Evolutionary conservation across 2,888 invertebrate species (phyloP).

Genomic region (Parnassius apollo): DNA sequence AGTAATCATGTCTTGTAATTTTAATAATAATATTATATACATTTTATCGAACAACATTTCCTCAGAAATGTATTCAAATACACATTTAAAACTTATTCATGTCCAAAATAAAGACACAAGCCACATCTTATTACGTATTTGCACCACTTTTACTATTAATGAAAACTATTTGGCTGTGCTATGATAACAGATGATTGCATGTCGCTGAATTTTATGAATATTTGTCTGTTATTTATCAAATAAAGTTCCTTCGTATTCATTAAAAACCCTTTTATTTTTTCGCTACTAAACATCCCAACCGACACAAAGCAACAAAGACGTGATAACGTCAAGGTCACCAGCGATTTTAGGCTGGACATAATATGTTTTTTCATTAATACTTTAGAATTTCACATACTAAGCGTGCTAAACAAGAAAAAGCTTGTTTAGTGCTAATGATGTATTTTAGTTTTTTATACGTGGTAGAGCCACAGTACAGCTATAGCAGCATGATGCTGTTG

Average conservation of each 20-base stretch:
- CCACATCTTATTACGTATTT: constrained; percentile 41
- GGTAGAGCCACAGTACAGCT: no score
- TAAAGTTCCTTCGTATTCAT: constrained; percentile 76
- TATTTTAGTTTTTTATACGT: no score
- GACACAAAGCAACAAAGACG: no score
- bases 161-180: constrained; percentile 48
- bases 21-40: constrained; percentile 5
- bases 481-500: no score
- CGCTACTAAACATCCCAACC: no score
- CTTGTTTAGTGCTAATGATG: no score
- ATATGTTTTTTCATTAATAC: no score
- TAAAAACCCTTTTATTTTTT: constrained; percentile 37
- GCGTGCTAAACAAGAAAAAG: no score
- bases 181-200: constrained; percentile 43
- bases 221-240: constrained; percentile 73
- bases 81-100: constrained; percentile 38
- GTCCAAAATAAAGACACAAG: constrained; percentile 51
- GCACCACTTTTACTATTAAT: constrained; percentile 66
- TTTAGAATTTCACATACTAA: no score
- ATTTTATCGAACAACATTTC: constrained; percentile 39
- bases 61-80: constrained; percentile 12
- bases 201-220: constrained; percentile 46
- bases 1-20: constrained; percentile 29
- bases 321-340: no score
- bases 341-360: no score